These are phyloP conservation scores for Caenorhabditis afra DNA, from an alignment of 2,888 invertebrate species.

Conservation along the genomic window DNA sequence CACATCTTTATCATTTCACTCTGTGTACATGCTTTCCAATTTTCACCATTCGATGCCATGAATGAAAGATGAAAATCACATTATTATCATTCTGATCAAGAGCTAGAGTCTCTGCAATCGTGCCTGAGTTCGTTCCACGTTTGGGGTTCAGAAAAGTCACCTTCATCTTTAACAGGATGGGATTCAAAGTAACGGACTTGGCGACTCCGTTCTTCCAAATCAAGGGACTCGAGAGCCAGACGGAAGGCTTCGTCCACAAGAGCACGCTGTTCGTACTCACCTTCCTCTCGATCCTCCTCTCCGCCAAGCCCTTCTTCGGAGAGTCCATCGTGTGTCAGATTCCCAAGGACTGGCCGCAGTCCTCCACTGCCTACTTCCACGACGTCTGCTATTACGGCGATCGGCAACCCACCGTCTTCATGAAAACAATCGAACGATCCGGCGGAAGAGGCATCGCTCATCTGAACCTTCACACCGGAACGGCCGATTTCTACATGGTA, in stretches of 20 bases:
- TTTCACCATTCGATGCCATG: not conserved
- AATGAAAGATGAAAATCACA: not conserved
- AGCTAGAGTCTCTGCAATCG: too few relatives aligned
- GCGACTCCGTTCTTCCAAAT: conserved; percentile 8
- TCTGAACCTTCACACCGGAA: conserved; percentile 10
- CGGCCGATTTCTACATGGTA: conserved; percentile 35
- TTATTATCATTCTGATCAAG: not conserved
- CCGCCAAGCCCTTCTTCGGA: conserved; percentile 40
- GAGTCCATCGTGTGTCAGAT: conserved; percentile 32
- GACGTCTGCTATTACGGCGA: conserved; percentile 51
- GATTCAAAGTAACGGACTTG: not conserved
- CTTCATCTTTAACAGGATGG: too few relatives aligned
- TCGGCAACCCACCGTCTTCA: not conserved
- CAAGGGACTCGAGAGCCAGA: conserved; percentile 16
- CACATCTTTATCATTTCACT: not conserved
- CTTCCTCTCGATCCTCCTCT: conserved; percentile 11
- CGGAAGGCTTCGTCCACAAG: conserved; percentile 15
- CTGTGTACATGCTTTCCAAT: not conserved
- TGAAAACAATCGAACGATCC: not conserved
- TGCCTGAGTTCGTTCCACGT: not conserved
- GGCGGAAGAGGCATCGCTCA: too few relatives aligned
- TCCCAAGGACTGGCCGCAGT: conserved; percentile 32
- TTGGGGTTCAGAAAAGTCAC: too few relatives aligned
- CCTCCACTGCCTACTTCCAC: conserved; percentile 37
- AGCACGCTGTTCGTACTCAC: conserved; percentile 18